These are phyloP conservation scores for Psilanteris sp. DNA, from an alignment of 1,140 invertebrate genomes.

Conservation along the genomic window DNA sequence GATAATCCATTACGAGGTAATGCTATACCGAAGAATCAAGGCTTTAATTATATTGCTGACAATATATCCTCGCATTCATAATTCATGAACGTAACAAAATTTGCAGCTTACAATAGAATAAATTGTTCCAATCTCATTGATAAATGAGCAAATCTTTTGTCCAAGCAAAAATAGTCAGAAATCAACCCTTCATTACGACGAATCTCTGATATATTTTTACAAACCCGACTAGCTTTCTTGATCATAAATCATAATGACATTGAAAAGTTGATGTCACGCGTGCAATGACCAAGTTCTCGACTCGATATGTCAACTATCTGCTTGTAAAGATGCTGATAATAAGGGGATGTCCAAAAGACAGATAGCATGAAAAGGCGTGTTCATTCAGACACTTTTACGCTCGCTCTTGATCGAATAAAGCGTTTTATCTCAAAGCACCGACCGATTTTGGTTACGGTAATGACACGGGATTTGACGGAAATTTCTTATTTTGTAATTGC, in stretches of 20 bases:
- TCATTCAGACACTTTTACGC: constrained; percentile 34
- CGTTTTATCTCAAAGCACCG: constrained; percentile 26
- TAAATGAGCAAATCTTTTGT: constrained; percentile 52
- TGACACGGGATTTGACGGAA: constrained; percentile 25
- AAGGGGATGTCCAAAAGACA: constrained; percentile 53
- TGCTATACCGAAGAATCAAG: too few species aligned
- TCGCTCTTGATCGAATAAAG: constrained; percentile 30
- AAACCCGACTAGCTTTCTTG: constrained; percentile 10
- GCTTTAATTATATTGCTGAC: too few species aligned
- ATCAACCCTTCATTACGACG: constrained; percentile 48
- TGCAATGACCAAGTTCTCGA: constrained; percentile 38
- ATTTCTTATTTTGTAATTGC: constrained; percentile 48
- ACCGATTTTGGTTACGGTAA: constrained; percentile 40
- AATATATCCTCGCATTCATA: too few species aligned
- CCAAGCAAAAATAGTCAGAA: constrained; percentile 28
- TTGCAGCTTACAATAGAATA: neutral
- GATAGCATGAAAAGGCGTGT: constrained; percentile 43
- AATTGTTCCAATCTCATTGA: constrained; percentile 10
- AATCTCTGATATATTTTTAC: constrained; percentile 49
- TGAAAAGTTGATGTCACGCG: constrained; percentile 60
- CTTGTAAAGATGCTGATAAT: constrained; percentile 59
- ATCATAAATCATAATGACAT: constrained; percentile 58
- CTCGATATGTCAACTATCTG: constrained; percentile 54
- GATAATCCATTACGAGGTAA: too few species aligned
- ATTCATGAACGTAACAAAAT: too few species aligned